Evolutionary conservation across 2,113 vertebrate genomes (phyloP).

Genomic region (Planiliza haematocheilus): DNA sequence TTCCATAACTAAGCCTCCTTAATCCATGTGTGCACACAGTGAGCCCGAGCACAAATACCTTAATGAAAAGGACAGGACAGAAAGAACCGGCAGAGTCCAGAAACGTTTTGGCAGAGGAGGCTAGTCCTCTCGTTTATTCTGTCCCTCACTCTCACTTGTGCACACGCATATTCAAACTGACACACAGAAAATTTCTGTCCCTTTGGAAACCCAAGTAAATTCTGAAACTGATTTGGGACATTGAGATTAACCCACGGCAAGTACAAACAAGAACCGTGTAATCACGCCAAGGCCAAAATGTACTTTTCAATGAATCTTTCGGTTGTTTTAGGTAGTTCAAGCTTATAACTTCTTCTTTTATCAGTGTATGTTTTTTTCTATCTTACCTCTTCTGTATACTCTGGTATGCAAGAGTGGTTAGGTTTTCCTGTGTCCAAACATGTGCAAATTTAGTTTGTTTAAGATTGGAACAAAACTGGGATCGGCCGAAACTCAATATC

Average conservation of each 20-base stretch:
- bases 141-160: conserved; percentile 16
- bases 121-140: conserved; percentile 6
- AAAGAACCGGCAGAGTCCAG: conserved; percentile 43
- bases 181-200: conserved; percentile 7
- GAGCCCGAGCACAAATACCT: conserved; percentile 38
- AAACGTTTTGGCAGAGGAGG: conserved; percentile 52
- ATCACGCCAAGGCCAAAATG: not conserved
- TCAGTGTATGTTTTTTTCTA: not conserved
- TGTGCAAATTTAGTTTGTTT: not conserved
- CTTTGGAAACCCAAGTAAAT: conserved; percentile 6
- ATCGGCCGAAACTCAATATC: no score
- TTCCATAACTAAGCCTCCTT: conserved; percentile 64
- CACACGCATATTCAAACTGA: not conserved
- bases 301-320: conserved; percentile 1
- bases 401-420: no score
- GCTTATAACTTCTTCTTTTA: not conserved
- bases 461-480: no score
- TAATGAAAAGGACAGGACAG: conserved; percentile 54
- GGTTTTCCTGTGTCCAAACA: not conserved
- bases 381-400: not conserved
- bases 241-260: conserved; percentile 23
- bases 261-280: conserved; percentile 12
- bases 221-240: conserved; percentile 17
- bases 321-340: not conserved
- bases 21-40: conserved; percentile 56